Evolutionary conservation across 1,140 invertebrate species (phyloP), one percentile per base, ranked within the genome.

Genomic region (Brachionus calyciflorus): DNA sequence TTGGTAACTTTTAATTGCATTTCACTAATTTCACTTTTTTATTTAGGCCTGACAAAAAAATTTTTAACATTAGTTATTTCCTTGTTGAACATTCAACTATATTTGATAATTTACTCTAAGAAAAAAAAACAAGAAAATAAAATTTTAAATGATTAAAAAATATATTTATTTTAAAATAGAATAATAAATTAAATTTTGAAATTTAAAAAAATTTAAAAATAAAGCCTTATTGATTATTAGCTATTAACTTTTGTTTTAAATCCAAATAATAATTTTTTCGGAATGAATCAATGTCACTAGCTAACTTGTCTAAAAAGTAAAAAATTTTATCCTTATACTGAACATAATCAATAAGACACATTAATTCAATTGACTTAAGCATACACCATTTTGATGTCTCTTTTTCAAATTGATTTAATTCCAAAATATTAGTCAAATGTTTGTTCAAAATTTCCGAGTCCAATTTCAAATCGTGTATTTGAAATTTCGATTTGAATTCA

Each of bases 321-420:
- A 51, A 33, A 51, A 73, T 73, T 3, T 4, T 51, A 33, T 30
- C 24, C 19, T 55, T 49, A 28, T 51, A 40, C 2, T 21, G 6
- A 10, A 28, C 28, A 30, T 19, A 73, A 41, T 73, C 69, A 10
- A 73, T 49, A 24, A 73, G 24, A 19, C 46, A 30, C 69, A 73
- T 73, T 28, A 73, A 41, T 30, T 73, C 69, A 24, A 73, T 19
- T 6, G 48, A 30, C 24, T 49, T 73, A 28, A 73, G 10, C 28
- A 73, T 19, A 21, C 69, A 73, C 69, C 69, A 73, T 51, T 73
- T 73, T 19, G 46, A 51, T 21, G 6, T 49, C 51, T 73, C 69
- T 5, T 49, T 33, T 19, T 73, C 69, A 40, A 73, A 41, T 55
- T 73, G 28, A 37, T 49, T 51, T 17, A 73, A 21, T 55, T 73